phyloP scores from a whole-genome alignment of 2,888 invertebrate genomes.

The Ornithoptera priamus region DNA sequence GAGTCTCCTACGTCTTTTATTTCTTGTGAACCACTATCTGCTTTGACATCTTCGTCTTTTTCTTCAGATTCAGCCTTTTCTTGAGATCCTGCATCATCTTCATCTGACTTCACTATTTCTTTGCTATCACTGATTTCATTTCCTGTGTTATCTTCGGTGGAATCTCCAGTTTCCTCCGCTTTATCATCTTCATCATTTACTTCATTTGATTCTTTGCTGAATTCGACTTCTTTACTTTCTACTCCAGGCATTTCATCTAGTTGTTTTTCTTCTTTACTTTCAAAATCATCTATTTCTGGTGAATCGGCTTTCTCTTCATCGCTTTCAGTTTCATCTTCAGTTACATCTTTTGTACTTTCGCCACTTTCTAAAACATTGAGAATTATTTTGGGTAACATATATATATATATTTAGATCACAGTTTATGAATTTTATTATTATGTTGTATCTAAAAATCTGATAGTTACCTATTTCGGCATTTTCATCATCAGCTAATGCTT shows the following conservation, averaged over 20 bases:
- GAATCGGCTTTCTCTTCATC: constrained; percentile 44
- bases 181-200: constrained; percentile 41
- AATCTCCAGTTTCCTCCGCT: constrained; percentile 49
- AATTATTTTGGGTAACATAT: not conserved
- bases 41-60: constrained; percentile 43
- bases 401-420: not conserved
- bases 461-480: constrained; percentile 65
- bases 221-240: constrained; percentile 33
- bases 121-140: constrained; percentile 38
- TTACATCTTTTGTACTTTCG: constrained; percentile 52
- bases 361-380: constrained; percentile 58
- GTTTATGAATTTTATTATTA: not conserved
- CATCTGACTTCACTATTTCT: constrained; percentile 46
- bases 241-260: constrained; percentile 47
- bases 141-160: constrained; percentile 42
- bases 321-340: constrained; percentile 40
- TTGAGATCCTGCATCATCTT: constrained; percentile 70
- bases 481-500: constrained; percentile 73
- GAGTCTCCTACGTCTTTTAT: constrained; percentile 47
- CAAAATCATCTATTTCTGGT: constrained; percentile 45
- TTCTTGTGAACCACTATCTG: constrained; percentile 45
- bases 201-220: constrained; percentile 32
- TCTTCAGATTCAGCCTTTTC: constrained; percentile 66
- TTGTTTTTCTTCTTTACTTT: constrained; percentile 46
- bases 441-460: constrained; percentile 4